These are phyloP conservation scores for Microtus oregoni DNA, from an alignment of 2,113 vertebrate genomes.

Conservation along the genomic window DNA sequence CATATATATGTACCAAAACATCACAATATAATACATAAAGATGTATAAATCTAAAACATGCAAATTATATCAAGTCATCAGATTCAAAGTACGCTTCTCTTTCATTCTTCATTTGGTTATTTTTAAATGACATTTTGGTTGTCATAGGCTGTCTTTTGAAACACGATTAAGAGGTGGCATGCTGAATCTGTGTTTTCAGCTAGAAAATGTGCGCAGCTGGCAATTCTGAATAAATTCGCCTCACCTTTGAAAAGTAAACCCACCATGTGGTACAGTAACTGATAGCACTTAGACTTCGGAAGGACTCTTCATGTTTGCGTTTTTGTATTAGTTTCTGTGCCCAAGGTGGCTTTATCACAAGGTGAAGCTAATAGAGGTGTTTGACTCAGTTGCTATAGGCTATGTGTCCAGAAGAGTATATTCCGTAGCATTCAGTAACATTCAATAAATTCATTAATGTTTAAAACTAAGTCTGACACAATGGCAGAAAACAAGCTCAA, in stretches of 20 bases:
- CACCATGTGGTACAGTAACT: neutral
- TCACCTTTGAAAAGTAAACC: neutral
- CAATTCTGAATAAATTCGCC: neutral
- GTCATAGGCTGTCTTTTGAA: conserved; percentile 8
- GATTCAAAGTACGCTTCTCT: conserved; percentile 6
- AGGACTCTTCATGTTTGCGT: neutral
- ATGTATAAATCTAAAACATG: neutral
- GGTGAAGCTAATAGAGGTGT: neutral
- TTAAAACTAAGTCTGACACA: conserved; percentile 52
- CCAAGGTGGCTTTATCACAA: neutral
- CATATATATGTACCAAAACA: neutral
- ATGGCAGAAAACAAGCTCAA: neutral
- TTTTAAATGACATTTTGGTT: conserved; percentile 18
- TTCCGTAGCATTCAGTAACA: neutral
- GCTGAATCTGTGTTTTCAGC: neutral
- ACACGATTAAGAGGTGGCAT: neutral
- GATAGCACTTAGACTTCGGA: neutral
- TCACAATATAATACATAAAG: neutral
- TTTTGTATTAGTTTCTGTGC: neutral
- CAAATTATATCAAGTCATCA: neutral
- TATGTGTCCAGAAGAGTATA: neutral
- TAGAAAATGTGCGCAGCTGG: neutral
- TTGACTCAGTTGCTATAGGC: neutral
- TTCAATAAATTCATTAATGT: neutral
- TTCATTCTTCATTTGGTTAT: neutral